Percentiles rank a stretch among this genome's conserved stretches.
phyloP scores from a whole-genome alignment of 2,113 vertebrate species.

The Bujurquina vittata region DNA sequence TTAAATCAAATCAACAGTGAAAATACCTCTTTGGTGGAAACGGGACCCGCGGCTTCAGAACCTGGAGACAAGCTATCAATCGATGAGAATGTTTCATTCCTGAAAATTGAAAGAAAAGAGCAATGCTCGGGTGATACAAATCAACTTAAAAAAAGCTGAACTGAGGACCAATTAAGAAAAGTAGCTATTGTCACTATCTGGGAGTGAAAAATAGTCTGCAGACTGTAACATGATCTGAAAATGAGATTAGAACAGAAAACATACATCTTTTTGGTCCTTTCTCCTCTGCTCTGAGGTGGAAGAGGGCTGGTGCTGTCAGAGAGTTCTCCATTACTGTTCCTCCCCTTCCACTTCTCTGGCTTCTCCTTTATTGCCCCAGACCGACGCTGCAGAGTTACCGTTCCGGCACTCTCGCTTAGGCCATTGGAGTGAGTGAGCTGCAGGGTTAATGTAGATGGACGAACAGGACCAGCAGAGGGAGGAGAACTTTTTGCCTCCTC shows the following conservation, averaged over 20 bases:
- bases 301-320: conserved; percentile 49
- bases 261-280: conserved; percentile 67
- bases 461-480: conserved; percentile 44
- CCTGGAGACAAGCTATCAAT: conserved; percentile 69
- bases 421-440: conserved; percentile 35
- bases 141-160: background rate
- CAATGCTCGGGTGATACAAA: background rate
- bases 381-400: conserved; percentile 81
- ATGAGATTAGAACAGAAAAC: conserved; percentile 12
- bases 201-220: background rate
- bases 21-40: conserved; percentile 69
- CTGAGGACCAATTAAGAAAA: background rate
- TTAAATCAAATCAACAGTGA: background rate
- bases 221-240: background rate
- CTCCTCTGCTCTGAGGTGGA: conserved; percentile 29
- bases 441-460: conserved; percentile 52
- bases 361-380: conserved; percentile 81
- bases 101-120: conserved; percentile 29
- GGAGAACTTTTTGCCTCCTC: conserved; percentile 69
- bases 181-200: background rate
- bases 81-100: conserved; percentile 64
- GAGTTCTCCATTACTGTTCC: conserved; percentile 57
- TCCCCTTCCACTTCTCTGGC: conserved; percentile 86
- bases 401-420: conserved; percentile 63
- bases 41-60: conserved; percentile 47